phyloP scores from a whole-genome alignment of 2,888 invertebrate genomes.

The Eupithecia subfuscata region DNA sequence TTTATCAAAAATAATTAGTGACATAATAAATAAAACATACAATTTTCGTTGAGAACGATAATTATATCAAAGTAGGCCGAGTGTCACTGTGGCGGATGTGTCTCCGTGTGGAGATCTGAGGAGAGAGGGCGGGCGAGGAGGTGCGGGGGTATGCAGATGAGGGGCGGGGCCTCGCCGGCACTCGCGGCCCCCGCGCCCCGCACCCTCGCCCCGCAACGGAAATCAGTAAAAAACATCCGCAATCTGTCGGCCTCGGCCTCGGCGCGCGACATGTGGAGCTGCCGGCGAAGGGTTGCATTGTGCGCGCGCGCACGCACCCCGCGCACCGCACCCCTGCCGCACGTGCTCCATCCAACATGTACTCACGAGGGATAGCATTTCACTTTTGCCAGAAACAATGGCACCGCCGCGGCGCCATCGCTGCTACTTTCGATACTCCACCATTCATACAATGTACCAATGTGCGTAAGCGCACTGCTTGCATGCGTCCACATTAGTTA shows the following conservation, averaged over 20 bases:
- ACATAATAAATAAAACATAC: no score
- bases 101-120: no score
- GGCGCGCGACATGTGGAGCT: constrained; percentile 42
- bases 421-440: background rate
- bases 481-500: background rate
- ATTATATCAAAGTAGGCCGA: no score
- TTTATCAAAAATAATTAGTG: no score
- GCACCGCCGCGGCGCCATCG: constrained; percentile 12
- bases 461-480: no score
- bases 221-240: constrained; percentile 61
- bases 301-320: constrained; percentile 58
- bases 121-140: no score
- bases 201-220: constrained; percentile 47
- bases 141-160: constrained; percentile 62
- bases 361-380: constrained; percentile 51
- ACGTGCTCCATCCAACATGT: constrained; percentile 25
- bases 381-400: constrained; percentile 50
- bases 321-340: constrained; percentile 22
- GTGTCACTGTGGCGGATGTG: no score
- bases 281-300: constrained; percentile 56
- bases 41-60: no score
- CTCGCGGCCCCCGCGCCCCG: constrained; percentile 40
- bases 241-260: constrained; percentile 54
- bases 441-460: background rate
- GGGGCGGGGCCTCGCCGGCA: constrained; percentile 52